These are phyloP conservation scores for Carposina sasakii DNA, from an alignment of 1,140 invertebrate species.

Conservation along the genomic window DNA sequence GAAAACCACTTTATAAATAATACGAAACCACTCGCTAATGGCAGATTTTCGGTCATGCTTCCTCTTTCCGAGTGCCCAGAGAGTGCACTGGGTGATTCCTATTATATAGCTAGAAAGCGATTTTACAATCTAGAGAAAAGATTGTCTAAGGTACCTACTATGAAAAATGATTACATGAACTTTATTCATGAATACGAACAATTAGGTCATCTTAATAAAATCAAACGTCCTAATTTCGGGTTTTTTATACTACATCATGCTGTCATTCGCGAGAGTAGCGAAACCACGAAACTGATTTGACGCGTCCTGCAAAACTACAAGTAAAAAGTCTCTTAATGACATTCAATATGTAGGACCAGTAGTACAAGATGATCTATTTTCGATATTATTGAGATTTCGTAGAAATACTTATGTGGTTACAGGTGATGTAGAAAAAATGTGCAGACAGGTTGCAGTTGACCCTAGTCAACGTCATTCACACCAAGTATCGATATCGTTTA, in stretches of 20 bases:
- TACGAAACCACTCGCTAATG: constrained; percentile 18
- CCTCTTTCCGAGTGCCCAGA: constrained; percentile 32
- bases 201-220: constrained; percentile 30
- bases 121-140: constrained; percentile 34
- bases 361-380: neutral
- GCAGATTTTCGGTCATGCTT: constrained; percentile 40
- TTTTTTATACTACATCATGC: constrained; percentile 18
- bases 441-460: constrained; percentile 19
- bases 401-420: constrained; percentile 12
- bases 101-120: constrained; percentile 28
- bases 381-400: neutral
- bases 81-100: constrained; percentile 32
- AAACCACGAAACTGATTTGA: constrained; percentile 25
- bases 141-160: constrained; percentile 24
- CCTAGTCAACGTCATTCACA: too few species aligned
- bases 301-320: constrained; percentile 13
- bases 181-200: constrained; percentile 48
- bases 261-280: constrained; percentile 12
- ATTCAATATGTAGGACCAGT: constrained; percentile 14
- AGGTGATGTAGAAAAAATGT: constrained; percentile 30
- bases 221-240: neutral
- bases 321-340: constrained; percentile 23
- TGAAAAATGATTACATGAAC: constrained; percentile 28
- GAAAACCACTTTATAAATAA: constrained; percentile 31
- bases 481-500: too few species aligned